These are phyloP conservation scores for Diacarnus erythraeanus DNA, from an alignment of 37 sponge, comb jelly and placozoan species.

Conservation along the genomic window DNA sequence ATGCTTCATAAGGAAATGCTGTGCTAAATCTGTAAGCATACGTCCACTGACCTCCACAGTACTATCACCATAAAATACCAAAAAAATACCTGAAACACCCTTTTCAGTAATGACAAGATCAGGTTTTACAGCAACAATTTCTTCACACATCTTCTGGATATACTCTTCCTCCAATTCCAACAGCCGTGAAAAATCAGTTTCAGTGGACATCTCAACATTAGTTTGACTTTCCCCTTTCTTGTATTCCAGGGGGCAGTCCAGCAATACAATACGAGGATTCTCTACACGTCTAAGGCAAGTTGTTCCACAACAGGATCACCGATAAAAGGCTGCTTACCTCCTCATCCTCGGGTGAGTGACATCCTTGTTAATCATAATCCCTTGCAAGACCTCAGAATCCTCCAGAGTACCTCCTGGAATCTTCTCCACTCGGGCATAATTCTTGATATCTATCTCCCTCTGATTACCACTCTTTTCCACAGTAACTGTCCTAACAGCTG, in stretches of 20 bases:
- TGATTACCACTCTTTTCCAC: slow-evolving; percentile 67
- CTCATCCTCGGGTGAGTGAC: slow-evolving; percentile 95
- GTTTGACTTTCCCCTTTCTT: slow-evolving; percentile 98
- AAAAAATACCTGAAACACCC: slow-evolving; percentile 83
- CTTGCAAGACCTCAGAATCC: slow-evolving; percentile 85
- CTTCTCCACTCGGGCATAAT: slow-evolving; percentile 95
- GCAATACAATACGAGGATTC: slow-evolving; percentile 89
- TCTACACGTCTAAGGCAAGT: slow-evolving; percentile 63
- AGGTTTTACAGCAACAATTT: slow-evolving; percentile 93
- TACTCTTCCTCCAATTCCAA: slow-evolving; percentile 93
- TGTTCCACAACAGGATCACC: neutral
- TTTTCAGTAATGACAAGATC: slow-evolving; percentile 97
- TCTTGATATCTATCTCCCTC: slow-evolving; percentile 97
- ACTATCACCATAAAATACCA: too few species aligned
- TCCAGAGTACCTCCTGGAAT: slow-evolving; percentile 94
- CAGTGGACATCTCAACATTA: slow-evolving; percentile 72
- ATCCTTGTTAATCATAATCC: slow-evolving; percentile 97
- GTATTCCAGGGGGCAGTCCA: slow-evolving; percentile 96
- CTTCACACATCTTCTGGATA: slow-evolving; percentile 86
- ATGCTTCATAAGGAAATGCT: slow-evolving; percentile 91
- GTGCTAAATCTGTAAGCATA: slow-evolving; percentile 81
- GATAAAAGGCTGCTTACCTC: slow-evolving; percentile 41
- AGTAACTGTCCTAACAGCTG: slow-evolving; percentile 87
- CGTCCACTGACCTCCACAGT: too few species aligned
- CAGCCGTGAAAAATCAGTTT: slow-evolving; percentile 78